These are phyloP conservation scores for Garra rufa DNA, from an alignment of 2,113 vertebrate genomes.

Conservation along the genomic window DNA sequence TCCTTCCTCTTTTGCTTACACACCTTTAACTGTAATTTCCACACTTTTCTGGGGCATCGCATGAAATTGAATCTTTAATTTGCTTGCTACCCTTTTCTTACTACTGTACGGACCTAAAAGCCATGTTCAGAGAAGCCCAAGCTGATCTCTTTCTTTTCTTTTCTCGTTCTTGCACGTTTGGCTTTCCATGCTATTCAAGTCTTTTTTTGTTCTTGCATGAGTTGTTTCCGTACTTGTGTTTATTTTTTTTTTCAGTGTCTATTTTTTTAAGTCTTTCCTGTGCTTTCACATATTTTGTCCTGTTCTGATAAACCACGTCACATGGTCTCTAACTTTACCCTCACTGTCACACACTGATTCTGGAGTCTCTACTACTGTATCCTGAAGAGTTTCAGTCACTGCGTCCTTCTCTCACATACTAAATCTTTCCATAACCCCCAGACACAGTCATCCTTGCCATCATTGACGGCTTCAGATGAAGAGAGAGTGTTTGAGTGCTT, in stretches of 20 bases:
- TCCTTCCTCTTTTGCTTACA: background rate
- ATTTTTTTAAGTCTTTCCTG: background rate
- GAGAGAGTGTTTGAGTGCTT: slow-evolving; percentile 17
- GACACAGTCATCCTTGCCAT: slow-evolving; percentile 21
- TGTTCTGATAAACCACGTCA: slow-evolving; percentile 8
- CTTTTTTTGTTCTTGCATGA: slow-evolving; percentile 7
- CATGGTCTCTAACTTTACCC: background rate
- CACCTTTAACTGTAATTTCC: slow-evolving; percentile 4
- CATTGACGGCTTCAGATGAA: background rate
- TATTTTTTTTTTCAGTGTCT: background rate
- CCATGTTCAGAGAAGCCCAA: background rate
- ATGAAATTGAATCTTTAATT: background rate
- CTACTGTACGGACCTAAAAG: background rate
- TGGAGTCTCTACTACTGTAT: background rate
- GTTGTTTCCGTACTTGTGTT: background rate
- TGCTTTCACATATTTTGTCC: background rate
- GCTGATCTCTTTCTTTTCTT: background rate
- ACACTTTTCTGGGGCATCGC: background rate
- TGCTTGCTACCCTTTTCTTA: background rate
- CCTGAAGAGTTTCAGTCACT: slow-evolving; percentile 66
- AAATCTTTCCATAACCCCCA: slow-evolving; percentile 12
- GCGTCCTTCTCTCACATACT: slow-evolving; percentile 53
- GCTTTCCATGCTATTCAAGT: background rate
- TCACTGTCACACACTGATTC: background rate
- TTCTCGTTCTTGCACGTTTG: background rate